Evolutionary conservation across 2,113 vertebrate genomes (phyloP).

Genomic region (Oryzias celebensis): DNA sequence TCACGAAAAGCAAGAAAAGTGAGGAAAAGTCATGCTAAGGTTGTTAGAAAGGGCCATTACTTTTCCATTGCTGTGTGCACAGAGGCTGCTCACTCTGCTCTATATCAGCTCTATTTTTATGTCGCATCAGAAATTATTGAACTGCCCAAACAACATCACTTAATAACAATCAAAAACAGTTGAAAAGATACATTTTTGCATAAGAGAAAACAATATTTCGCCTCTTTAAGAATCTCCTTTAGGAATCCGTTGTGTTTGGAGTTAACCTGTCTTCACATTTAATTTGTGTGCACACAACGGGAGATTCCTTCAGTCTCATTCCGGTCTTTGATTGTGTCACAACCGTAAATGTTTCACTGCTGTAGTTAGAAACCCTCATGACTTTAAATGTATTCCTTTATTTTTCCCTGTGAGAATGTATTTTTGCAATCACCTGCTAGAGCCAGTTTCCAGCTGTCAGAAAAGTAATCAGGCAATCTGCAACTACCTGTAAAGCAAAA

Average conservation of each 20-base stretch:
- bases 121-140: not conserved
- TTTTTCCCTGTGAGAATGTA: slow-evolving; percentile 19
- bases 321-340: slow-evolving; percentile 52
- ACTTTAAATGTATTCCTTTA: slow-evolving; percentile 18
- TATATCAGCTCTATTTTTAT: slow-evolving; percentile 10
- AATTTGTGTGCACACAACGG: slow-evolving; percentile 20
- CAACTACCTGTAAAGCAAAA: slow-evolving; percentile 14
- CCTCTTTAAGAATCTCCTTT: not conserved
- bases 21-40: slow-evolving; percentile 32
- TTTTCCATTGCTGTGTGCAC: slow-evolving; percentile 45
- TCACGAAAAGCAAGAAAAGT: slow-evolving; percentile 3
- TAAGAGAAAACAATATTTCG: slow-evolving; percentile 5
- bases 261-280: not conserved
- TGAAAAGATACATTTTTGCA: no score
- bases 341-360: slow-evolving; percentile 32
- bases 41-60: slow-evolving; percentile 51
- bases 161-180: not conserved
- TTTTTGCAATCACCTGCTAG: slow-evolving; percentile 22
- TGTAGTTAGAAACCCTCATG: slow-evolving; percentile 33
- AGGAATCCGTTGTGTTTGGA: slow-evolving; percentile 20
- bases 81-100: slow-evolving; percentile 5
- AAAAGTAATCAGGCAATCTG: slow-evolving; percentile 13
- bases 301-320: slow-evolving; percentile 71
- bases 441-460: slow-evolving; percentile 36
- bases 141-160: slow-evolving; percentile 5